Evolutionary conservation across 2,797 vertebrate species (phyloP), one percentile per base, ranked within the genome.

Genomic region (Neosilurus mollespiculum): DNA sequence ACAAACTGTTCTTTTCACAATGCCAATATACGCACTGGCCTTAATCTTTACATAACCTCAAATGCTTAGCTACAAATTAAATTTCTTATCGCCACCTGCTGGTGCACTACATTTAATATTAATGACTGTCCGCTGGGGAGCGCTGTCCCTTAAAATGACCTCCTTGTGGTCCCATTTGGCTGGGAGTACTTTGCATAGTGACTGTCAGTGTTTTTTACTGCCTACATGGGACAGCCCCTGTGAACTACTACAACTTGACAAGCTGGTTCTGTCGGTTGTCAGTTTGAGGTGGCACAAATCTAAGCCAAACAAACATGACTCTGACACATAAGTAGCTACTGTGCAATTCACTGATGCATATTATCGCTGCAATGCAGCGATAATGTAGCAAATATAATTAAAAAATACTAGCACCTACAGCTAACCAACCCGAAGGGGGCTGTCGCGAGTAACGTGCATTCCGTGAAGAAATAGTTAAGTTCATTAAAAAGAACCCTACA

Each of bases 181-280:
- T 82, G 70, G 65, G 24, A 49, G n/a, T 58, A 54, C 5, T 16
- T 59, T 59, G 51, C 53, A 49, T n/a, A 34, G 65, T n/a, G 66
- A 58, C 71, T 66, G 34, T 16, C 54, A 26, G 24, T 34, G 30
- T 43, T 11, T 43, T 65, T 49, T 16, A 59, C 22, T 43, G 16
- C 71, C 58, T 64, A 70, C 51, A 43, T 11, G 51, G 78, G 78
- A 80, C 90, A 91, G 90, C 90, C 89, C 61, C 87, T n/a, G 87
- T 65, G 14, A 86, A 81, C 71, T 71, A 79, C 87, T 88, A 90
- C 86, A 93, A 91, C 92, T 88, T 86, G 91, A 89, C 84, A 87
- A 93, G 92, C 93, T 87, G 89, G 92, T 92, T 92, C 86, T 87
- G 90, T 90, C 2, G 43, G 86, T 92, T 92, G 65, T 73, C 71